Percentiles rank a stretch among this genome's conserved stretches.
Conservation (phyloP, 2,888 invertebrate species). For the Dendrolimus pini region DNA sequence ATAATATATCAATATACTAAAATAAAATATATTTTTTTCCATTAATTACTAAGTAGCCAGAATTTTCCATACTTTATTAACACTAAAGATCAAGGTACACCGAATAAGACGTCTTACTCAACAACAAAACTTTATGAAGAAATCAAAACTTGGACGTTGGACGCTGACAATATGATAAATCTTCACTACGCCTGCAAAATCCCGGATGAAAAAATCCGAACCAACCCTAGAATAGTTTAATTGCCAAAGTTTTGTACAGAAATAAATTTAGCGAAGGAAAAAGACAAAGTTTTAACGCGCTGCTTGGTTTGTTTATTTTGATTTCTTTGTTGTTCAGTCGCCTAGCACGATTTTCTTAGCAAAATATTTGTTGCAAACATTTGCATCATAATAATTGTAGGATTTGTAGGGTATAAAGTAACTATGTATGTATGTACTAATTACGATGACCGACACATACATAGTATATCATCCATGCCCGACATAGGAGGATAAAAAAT, state of each 20-base stretch:
- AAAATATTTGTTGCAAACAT: too few species aligned
- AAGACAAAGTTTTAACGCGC: neutral
- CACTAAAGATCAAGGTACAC: too few species aligned
- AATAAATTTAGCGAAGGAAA: neutral
- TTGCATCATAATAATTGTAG: too few species aligned
- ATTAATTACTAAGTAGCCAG: too few species aligned
- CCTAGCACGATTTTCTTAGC: neutral
- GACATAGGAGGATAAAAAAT: too few species aligned
- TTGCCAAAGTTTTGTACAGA: neutral
- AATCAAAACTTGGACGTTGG: slow-evolving; percentile 13
- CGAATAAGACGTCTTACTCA: neutral
- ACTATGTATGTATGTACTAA: too few species aligned
- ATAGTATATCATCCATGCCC: too few species aligned
- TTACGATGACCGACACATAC: too few species aligned
- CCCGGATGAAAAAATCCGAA: slow-evolving; percentile 4
- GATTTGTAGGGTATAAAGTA: too few species aligned
- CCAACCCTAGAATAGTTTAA: neutral
- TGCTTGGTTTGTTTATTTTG: neutral
- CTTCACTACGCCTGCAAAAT: slow-evolving; percentile 5
- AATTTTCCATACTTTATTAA: too few species aligned
- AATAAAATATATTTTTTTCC: too few species aligned
- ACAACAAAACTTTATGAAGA: slow-evolving; percentile 9
- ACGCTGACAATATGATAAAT: slow-evolving; percentile 20
- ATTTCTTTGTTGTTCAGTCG: neutral
- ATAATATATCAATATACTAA: too few species aligned